Evolutionary conservation across 2,113 vertebrate genomes (phyloP).

Genomic region (Albula goreensis): DNA sequence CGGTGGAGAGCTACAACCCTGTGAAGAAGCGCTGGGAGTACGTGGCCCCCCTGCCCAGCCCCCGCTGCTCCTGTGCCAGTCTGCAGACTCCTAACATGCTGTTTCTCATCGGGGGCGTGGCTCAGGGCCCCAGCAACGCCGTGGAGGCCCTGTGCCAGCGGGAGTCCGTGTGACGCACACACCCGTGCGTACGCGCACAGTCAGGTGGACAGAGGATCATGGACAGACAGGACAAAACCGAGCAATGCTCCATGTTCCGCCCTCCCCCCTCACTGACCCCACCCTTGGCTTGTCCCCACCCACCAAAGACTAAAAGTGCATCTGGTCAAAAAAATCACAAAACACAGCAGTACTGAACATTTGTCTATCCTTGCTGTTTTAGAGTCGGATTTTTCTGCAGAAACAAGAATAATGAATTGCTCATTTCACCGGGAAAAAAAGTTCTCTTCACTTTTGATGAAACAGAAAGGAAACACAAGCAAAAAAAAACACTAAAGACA

Average conservation of each 20-base stretch:
- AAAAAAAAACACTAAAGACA: constrained; percentile 38
- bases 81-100: constrained; percentile 75
- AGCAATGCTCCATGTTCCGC: constrained; percentile 19
- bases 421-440: constrained; percentile 17
- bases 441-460: constrained; percentile 20
- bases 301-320: constrained; percentile 4
- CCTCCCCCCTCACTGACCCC: constrained; percentile 32
- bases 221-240: constrained; percentile 18
- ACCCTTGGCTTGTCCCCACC: constrained; percentile 2
- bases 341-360: not conserved
- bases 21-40: constrained; percentile 86
- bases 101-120: constrained; percentile 88
- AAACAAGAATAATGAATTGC: not conserved
- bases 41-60: constrained; percentile 82
- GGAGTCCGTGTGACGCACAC: constrained; percentile 78
- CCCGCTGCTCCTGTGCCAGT: constrained; percentile 88
- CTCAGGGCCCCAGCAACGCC: constrained; percentile 88
- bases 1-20: constrained; percentile 88
- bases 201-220: not conserved
- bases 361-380: not conserved
- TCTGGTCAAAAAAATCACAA: not conserved
- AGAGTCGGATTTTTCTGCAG: not conserved
- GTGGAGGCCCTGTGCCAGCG: constrained; percentile 87
- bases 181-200: not conserved
- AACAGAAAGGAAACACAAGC: constrained; percentile 40